phyloP scores from a whole-genome alignment of 2,797 vertebrate species.

The Sebastes minor region DNA sequence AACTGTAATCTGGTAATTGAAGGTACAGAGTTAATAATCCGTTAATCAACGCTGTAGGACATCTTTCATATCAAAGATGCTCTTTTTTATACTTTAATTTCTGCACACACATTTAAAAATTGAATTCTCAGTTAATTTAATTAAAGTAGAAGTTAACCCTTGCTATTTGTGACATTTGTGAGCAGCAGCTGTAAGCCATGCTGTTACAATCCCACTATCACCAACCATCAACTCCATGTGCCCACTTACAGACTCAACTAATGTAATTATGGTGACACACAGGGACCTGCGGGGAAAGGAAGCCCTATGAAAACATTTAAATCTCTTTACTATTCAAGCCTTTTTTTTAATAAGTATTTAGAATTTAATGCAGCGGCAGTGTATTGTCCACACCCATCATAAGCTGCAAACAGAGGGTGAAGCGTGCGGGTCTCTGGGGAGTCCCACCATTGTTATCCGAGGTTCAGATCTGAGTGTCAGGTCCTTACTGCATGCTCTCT shows the following conservation, averaged over 20 bases:
- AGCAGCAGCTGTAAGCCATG: constrained; percentile 66
- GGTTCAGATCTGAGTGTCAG: constrained; percentile 76
- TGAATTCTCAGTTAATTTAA: constrained; percentile 27
- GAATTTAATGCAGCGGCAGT: constrained; percentile 70
- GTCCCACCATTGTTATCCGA: constrained; percentile 71
- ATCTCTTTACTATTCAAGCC: constrained; percentile 65
- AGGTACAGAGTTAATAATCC: constrained; percentile 28
- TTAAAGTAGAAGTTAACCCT: constrained; percentile 58
- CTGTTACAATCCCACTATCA: constrained; percentile 65
- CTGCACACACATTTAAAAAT: background rate
- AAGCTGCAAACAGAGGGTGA: constrained; percentile 68
- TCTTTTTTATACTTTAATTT: constrained; percentile 24
- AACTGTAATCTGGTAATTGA: constrained; percentile 54
- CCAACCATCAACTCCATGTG: constrained; percentile 41
- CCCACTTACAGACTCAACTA: constrained; percentile 60
- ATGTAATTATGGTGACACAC: constrained; percentile 71
- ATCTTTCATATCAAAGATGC: constrained; percentile 23
- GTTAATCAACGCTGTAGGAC: constrained; percentile 29
- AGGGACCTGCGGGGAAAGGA: constrained; percentile 41
- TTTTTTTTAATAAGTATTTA: constrained; percentile 63
- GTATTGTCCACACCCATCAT: constrained; percentile 72
- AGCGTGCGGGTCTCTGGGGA: constrained; percentile 60
- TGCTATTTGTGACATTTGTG: constrained; percentile 52
- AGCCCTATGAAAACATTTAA: constrained; percentile 67
- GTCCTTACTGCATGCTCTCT: constrained; percentile 82